phyloP scores from a whole-genome alignment of 2,888 invertebrate species.

The Thelaira solivaga region DNA sequence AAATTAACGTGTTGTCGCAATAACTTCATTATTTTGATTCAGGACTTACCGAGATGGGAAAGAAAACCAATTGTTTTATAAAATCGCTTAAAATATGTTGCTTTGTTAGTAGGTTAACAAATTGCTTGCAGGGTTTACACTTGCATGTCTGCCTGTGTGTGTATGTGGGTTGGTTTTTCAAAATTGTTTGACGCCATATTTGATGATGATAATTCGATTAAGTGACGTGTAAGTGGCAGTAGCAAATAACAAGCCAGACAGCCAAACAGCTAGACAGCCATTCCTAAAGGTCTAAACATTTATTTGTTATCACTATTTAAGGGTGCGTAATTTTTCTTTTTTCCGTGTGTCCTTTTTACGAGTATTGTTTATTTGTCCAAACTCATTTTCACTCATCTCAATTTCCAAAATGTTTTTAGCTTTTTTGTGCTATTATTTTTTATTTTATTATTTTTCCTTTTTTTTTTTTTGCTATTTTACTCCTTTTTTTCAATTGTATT shows the following conservation, averaged over 20 bases:
- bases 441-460: constrained; percentile 35
- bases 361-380: constrained; percentile 17
- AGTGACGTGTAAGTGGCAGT: constrained; percentile 65
- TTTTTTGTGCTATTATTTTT: too few species aligned
- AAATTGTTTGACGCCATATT: constrained; percentile 72
- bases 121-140: neutral
- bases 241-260: constrained; percentile 30
- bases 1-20: too few species aligned
- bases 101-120: too few species aligned
- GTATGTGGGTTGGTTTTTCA: constrained; percentile 64
- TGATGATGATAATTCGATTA: constrained; percentile 77
- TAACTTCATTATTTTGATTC: too few species aligned
- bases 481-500: constrained; percentile 5
- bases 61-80: too few species aligned
- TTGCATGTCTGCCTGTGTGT: constrained; percentile 6
- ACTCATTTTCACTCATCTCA: constrained; percentile 44
- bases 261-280: constrained; percentile 23
- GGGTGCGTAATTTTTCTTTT: constrained; percentile 47
- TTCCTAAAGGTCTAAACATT: constrained; percentile 6
- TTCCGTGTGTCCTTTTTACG: neutral
- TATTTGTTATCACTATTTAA: constrained; percentile 38
- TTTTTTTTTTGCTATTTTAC: neutral
- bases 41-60: too few species aligned
- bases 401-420: too few species aligned
- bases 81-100: too few species aligned